Evolutionary conservation across 2,113 vertebrate genomes (phyloP), one percentile per base, ranked within the genome.

Genomic region (Epinephelus cyanopodus): DNA sequence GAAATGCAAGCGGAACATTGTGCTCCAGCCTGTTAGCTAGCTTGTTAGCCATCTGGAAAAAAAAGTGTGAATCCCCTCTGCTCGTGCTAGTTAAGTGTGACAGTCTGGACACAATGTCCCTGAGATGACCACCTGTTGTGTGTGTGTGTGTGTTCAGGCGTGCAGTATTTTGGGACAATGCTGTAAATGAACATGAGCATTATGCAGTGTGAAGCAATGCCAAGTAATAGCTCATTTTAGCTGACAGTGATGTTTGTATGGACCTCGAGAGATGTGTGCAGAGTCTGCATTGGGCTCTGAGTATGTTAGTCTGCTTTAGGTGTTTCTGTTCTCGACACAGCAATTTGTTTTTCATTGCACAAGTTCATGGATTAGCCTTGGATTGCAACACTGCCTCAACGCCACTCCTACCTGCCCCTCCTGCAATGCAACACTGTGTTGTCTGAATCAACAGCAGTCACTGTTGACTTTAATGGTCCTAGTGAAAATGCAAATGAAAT

Each of bases 21-120:
- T 81, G 52, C 57, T 60, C 1, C 69, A 83, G 79, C 53, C 48
- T 58, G 71, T 82, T 82, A 85, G 92, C 92, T 92, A 76, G 90
- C 64, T 54, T 15, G 81, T 84, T 90, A 92, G 87, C 90, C 25
- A 52, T 6, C 13, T 75, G 33, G 33, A 29, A 47, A 64, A 62
- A 25, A 86, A 76, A 62, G 52, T 81, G 17, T 81, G 33, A 29
- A 56, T 15, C 58, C 48, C 66, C 42, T 2, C 6, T 58, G 65
- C 3, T 47, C 18, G 7, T 64, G 52, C 13, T 54, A 15, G 50
- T 52, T 25, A 39, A 65, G 29, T 58, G 52, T 50, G 37, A 5
- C 62, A 37, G 61, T 53, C 9, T 61, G 76, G 54, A 88, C 89
- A 82, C 57, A 63, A 4, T 85, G 85, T 87, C 57, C 74, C 65